A percentile compares a stretch with the other conserved stretches of the same genome.
Conservation (phyloP, 2,888 invertebrate genomes). For the Apomyelois bistriatella region DNA sequence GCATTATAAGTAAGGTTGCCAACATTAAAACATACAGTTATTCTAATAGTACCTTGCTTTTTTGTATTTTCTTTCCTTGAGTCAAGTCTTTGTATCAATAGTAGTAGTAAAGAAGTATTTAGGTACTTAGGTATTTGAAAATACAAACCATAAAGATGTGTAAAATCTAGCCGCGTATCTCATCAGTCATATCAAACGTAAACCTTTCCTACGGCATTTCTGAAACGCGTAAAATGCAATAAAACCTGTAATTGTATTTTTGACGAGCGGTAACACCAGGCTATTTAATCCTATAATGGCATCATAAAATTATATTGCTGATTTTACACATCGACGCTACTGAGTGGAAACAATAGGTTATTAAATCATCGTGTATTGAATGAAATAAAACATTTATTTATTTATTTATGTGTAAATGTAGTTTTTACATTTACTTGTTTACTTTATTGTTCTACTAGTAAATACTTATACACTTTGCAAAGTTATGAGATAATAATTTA, state of each 20-base stretch:
- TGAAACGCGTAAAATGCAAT: constrained; percentile 11
- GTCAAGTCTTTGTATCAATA: too few relatives aligned
- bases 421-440: too few relatives aligned
- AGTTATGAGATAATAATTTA: too few relatives aligned
- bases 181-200: constrained; percentile 6
- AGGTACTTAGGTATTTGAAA: too few relatives aligned
- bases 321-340: constrained; percentile 11
- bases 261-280: constrained; percentile 12
- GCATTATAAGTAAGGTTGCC: too few relatives aligned
- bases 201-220: constrained; percentile 4
- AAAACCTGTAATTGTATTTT: constrained; percentile 14
- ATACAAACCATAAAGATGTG: too few relatives aligned
- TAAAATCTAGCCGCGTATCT: neutral
- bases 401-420: neutral
- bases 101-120: too few relatives aligned
- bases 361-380: neutral
- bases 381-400: neutral
- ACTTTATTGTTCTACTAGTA: too few relatives aligned
- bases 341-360: constrained; percentile 2
- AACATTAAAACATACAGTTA: too few relatives aligned
- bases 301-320: constrained; percentile 14
- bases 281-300: constrained; percentile 14
- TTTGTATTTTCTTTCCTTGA: too few relatives aligned
- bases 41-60: too few relatives aligned
- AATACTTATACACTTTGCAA: too few relatives aligned